These are phyloP conservation scores for Xestia rhomboidea DNA, from an alignment of 2,888 invertebrate species.

Conservation along the genomic window DNA sequence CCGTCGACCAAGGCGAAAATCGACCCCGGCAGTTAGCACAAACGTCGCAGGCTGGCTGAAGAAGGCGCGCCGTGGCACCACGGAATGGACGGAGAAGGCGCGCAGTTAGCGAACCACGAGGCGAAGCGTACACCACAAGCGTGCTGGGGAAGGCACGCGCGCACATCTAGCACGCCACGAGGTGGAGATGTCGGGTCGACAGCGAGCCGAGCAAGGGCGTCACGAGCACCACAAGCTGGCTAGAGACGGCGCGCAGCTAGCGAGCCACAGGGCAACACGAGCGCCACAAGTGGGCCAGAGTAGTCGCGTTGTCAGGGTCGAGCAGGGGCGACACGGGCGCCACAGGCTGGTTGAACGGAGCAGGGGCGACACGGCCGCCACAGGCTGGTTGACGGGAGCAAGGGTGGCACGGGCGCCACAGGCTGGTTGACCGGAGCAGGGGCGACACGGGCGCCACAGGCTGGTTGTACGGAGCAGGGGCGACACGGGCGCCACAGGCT, in stretches of 20 bases:
- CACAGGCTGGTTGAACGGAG: too few species aligned
- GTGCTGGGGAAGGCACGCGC: neutral
- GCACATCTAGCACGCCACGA: neutral
- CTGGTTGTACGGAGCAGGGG: neutral
- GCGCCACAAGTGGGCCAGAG: too few species aligned
- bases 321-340: neutral
- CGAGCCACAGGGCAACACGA: neutral
- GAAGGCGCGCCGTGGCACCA: neutral
- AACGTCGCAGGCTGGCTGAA: neutral
- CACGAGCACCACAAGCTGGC: neutral
- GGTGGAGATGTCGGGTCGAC: neutral
- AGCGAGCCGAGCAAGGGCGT: neutral
- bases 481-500: neutral
- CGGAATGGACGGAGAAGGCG: neutral
- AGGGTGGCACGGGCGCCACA: neutral
- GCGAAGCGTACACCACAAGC: neutral
- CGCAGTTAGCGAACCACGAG: neutral
- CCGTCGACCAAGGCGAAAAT: neutral
- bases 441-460: too few species aligned
- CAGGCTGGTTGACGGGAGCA: neutral
- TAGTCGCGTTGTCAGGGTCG: neutral
- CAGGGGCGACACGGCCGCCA: too few species aligned
- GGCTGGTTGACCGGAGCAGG: neutral
- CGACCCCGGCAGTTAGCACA: neutral
- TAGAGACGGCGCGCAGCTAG: constrained; percentile 2